phyloP scores from a whole-genome alignment of 1,140 invertebrate species.

The Trichogramma pretiosum region DNA sequence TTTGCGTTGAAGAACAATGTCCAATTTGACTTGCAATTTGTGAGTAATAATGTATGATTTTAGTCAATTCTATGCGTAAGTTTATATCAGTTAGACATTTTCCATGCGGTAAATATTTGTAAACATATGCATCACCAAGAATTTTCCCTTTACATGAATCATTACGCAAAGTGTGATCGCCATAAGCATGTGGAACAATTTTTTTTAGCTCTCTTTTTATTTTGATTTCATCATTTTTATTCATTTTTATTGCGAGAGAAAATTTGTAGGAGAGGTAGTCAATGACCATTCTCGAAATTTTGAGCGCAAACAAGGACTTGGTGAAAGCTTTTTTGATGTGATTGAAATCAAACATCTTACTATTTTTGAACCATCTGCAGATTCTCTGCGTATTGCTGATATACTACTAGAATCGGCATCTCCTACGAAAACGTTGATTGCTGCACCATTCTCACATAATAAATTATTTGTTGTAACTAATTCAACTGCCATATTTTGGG shows the following conservation, averaged over 20 bases:
- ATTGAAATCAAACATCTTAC: neutral
- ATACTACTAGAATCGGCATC: slow-evolving; percentile 7
- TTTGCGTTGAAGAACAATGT: slow-evolving; percentile 15
- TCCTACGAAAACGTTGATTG: too few species aligned
- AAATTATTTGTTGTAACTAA: slow-evolving; percentile 14
- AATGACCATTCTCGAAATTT: neutral
- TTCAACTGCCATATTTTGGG: slow-evolving; percentile 18
- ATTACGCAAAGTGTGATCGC: neutral
- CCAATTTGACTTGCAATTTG: slow-evolving; percentile 9
- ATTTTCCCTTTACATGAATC: neutral
- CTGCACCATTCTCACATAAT: too few species aligned
- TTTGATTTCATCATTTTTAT: neutral
- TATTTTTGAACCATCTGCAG: neutral
- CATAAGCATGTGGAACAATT: neutral
- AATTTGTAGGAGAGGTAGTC: slow-evolving; percentile 8
- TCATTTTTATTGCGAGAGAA: neutral
- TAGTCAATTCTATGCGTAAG: neutral
- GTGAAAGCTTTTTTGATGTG: neutral
- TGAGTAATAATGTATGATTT: slow-evolving; percentile 1
- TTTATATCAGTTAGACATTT: neutral
- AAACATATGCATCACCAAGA: neutral
- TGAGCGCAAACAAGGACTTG: neutral
- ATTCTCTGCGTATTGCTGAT: neutral
- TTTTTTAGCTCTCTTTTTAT: neutral
- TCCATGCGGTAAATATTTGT: neutral